These are phyloP conservation scores for Clupea harengus DNA, from an alignment of 2,113 vertebrate species.

Conservation along the genomic window DNA sequence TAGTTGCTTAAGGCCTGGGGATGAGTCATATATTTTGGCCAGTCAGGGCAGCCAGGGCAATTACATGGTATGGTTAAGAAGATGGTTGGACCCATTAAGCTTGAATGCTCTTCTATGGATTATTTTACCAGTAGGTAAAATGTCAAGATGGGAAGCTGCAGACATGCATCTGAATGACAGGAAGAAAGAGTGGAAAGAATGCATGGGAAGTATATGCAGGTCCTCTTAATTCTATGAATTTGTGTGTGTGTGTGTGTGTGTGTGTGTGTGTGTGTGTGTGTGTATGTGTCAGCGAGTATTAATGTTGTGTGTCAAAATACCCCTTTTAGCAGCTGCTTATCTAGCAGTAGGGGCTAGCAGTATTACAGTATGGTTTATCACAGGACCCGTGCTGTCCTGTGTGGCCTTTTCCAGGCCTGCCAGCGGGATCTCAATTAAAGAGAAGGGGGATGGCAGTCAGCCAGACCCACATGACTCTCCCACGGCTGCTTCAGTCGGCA, in stretches of 20 bases:
- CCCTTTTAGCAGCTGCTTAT: not conserved
- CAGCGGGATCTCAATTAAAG: constrained; percentile 65
- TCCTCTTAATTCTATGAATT: not conserved
- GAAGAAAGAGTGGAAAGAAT: not conserved
- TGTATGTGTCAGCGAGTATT: not conserved
- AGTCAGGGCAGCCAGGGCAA: not conserved
- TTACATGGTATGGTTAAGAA: not conserved
- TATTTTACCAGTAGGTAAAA: too few species aligned
- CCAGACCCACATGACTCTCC: constrained; percentile 37
- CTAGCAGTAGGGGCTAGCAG: not conserved
- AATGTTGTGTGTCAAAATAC: not conserved
- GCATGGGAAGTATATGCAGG: not conserved
- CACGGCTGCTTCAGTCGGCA: constrained; percentile 27
- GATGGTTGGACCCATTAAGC: not conserved
- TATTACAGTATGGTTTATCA: constrained; percentile 48
- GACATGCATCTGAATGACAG: not conserved
- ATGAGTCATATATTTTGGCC: not conserved
- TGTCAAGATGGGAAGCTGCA: not conserved
- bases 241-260: not conserved
- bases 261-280: not conserved
- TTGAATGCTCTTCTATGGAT: not conserved
- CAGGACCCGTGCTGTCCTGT: constrained; percentile 49
- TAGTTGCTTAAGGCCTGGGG: not conserved
- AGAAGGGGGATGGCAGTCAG: constrained; percentile 55
- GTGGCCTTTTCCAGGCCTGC: constrained; percentile 44